Evolutionary conservation across 2,113 vertebrate species (phyloP), one percentile per base, ranked within the genome.

Genomic region (Poeciliopsis prolifica): DNA sequence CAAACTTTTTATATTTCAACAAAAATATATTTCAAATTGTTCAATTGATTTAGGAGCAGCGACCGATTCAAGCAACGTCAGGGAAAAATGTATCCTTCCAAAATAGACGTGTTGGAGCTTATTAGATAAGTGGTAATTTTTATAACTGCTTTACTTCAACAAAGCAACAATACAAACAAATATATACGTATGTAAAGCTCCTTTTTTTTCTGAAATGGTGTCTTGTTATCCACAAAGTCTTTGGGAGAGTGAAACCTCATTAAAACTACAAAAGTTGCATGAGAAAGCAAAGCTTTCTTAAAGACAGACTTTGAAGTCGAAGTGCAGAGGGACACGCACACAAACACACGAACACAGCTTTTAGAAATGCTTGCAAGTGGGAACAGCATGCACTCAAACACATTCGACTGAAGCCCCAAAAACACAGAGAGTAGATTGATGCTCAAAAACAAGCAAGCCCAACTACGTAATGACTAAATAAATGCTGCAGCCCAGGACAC

Each of bases 291-390:
- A 87, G 77, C 76, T 82, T 79, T 87, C 67, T 80, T 87, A 87
- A 89, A 88, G 76, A 78, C 76, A 63, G 68, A 77, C 87, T 92
- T 92, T 91, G 85, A 89, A 88, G 87, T 72, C 77, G 15, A 83
- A 92, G 76, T 74, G 77, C 72, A 82, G 75, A 35, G 65, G 62
- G 60, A 69, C 64, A 60, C 77, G 67, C 69, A 74, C 69, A 64
- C 17, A 63, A 29, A 44, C 22, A 14, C 69, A 61, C 17, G 30
- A 42, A 44, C 13, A 15, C 44, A 5, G 64, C 61, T 64, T 81
- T 74, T 63, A 72, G 79, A 86, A 75, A 68, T 68, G 60, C 80
- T 60, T 81, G 80, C 77, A 82, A 83, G 70, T 35, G 70, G 35
- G 71, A 72, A 83, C 73, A 82, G 28, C 61, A 71, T 42, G 65